Base-by-base conservation (phyloP, 2,797 vertebrate species). In the Ispidina picta region DNA sequence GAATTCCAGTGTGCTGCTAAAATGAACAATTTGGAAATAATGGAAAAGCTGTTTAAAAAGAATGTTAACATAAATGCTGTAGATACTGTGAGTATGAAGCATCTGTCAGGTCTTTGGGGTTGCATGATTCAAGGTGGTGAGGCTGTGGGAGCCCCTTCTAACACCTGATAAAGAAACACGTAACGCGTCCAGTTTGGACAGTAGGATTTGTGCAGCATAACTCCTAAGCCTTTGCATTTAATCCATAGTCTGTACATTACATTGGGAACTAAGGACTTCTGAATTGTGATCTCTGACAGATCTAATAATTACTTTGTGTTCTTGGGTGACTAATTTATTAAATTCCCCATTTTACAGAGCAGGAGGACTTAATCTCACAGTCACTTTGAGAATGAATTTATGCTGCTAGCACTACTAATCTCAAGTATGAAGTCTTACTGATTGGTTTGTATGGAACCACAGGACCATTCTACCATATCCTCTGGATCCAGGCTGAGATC, bases 1-100 rank as follows among this genome's bases (percentile, higher is more conserved):
- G 95, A 97, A 90, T 99, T 98, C 94, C 98, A 99, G 6, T 95
- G 98, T 66, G 98, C 98, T 83, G 98, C 98, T 26, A 99, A 98
- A 97, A 98, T 66, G 86, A 99, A 98, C 75, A 97, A 99, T 79
- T 97, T 99, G 96, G 96, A 97, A 58, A 96, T 96, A 49, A 98
- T 98, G 98, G 98, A 97, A 85, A 97, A 97, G 78, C 95, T 97
- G 73, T 97, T 98, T 75, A 97, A 94, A 85, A 98, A 93, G 94
- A 98, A 97, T 22, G 93, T 99, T 73, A 98, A 99, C 33, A 96
- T 98, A 89, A 99, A 99, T 73, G 97, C 98, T 76, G 98, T 96
- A 90, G 98, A 99, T 96, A 94, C 97, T 95, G 98, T 99, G 94
- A 97, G 98, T 98, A 95, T 71, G 89, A 87, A 49, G 33, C 10